Percentiles rank a stretch among this genome's conserved stretches.
Conservation (phyloP, 2,888 invertebrate species). For the Drosophila paramelanica region DNA sequence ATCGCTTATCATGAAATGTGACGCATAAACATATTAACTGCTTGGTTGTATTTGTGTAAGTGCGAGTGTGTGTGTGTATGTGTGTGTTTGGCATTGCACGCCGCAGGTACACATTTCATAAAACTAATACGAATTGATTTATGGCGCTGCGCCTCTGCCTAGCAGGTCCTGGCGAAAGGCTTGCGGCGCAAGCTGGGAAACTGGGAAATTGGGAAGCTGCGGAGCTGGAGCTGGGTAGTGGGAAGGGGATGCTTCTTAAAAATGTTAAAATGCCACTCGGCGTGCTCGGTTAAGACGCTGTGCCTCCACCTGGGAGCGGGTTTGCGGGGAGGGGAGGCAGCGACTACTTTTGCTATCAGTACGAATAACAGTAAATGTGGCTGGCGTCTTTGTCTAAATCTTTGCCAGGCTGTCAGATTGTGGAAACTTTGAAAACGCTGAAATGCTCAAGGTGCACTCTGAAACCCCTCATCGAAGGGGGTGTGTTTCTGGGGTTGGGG, state of each 20-base stretch:
- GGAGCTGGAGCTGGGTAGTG: not conserved
- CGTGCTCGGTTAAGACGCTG: conserved; percentile 57
- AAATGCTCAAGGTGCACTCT: conserved; percentile 73
- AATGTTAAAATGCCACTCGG: conserved; percentile 67
- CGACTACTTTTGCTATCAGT: conserved; percentile 68
- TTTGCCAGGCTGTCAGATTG: conserved; percentile 64
- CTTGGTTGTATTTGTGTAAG: conserved; percentile 7
- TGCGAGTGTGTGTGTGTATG: conserved; percentile 27
- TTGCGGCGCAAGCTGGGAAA: conserved; percentile 42
- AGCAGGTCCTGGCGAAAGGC: conserved; percentile 64
- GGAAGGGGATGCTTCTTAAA: conserved; percentile 54
- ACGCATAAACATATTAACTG: conserved; percentile 31
- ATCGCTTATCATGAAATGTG: conserved; percentile 4
- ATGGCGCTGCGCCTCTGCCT: conserved; percentile 65
- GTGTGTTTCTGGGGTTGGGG: not conserved
- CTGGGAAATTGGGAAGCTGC: not conserved
- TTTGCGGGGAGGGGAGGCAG: conserved; percentile 9
- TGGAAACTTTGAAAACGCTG: conserved; percentile 72
- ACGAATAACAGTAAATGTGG: conserved; percentile 42
- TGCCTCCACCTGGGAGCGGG: conserved; percentile 7
- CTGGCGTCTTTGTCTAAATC: conserved; percentile 73
- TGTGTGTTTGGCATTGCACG: conserved; percentile 52
- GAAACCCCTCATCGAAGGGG: not conserved
- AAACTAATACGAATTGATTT: conserved; percentile 85
- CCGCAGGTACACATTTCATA: conserved; percentile 84